phyloP scores from a whole-genome alignment of 2,888 invertebrate species.

The Liodrosophila aerea region DNA sequence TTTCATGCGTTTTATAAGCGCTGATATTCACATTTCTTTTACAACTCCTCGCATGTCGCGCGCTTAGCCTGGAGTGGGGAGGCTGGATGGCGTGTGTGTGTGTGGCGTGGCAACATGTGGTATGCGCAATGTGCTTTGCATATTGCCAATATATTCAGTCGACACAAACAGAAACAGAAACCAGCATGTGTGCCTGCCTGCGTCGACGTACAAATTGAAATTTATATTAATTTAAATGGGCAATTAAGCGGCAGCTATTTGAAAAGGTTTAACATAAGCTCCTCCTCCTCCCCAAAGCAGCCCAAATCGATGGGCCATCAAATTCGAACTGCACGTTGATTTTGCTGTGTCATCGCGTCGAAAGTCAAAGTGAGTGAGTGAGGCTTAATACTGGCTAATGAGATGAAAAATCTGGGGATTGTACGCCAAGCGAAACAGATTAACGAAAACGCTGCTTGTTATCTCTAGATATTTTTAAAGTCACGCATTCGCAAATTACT shows the following conservation, averaged over 20 bases:
- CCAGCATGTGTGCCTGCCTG: conserved; percentile 6
- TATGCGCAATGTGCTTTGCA: conserved; percentile 66
- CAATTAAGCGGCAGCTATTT: conserved; percentile 70
- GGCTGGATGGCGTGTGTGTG: conserved; percentile 25
- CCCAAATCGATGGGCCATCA: conserved; percentile 49
- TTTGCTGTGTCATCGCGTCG: conserved; percentile 60
- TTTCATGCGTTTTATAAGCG: conserved; percentile 77
- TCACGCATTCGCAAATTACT: neutral
- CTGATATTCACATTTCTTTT: conserved; percentile 71
- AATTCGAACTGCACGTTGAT: conserved; percentile 15
- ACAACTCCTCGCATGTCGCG: conserved; percentile 54
- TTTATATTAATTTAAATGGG: conserved; percentile 75
- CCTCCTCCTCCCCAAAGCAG: conserved; percentile 20
- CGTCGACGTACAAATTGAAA: conserved; percentile 60
- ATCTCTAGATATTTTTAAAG: neutral
- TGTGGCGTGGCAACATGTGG: conserved; percentile 66
- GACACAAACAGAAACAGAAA: too few species aligned
- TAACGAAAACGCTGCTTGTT: conserved; percentile 10
- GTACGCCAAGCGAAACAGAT: conserved; percentile 19
- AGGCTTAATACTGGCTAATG: conserved; percentile 14
- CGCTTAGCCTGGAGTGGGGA: conserved; percentile 7
- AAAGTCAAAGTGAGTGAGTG: conserved; percentile 53
- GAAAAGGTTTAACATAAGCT: conserved; percentile 60
- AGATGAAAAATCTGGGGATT: conserved; percentile 20
- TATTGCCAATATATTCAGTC: conserved; percentile 55